Evolutionary conservation across 2,797 vertebrate genomes (phyloP).

Genomic region (Muscicapa comitata): DNA sequence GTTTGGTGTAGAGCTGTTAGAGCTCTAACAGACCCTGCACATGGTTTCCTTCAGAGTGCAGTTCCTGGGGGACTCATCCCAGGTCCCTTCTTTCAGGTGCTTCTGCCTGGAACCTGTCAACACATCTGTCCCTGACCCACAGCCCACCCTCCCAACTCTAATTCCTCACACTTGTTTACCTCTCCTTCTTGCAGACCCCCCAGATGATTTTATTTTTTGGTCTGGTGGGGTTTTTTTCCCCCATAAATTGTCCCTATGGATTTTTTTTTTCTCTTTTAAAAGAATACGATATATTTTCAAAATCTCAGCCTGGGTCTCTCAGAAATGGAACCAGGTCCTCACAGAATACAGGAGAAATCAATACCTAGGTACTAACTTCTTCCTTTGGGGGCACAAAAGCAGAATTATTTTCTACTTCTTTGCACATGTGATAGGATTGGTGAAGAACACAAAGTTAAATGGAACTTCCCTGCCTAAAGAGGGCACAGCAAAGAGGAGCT

Average conservation of each 20-base stretch:
- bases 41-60: fast-evolving
- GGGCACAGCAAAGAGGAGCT: not conserved
- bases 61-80: fast-evolving
- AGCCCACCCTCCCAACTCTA: not conserved
- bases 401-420: not conserved
- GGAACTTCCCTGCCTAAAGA: not conserved
- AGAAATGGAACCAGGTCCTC: not conserved
- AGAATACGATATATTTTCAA: not conserved
- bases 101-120: not conserved
- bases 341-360: not conserved
- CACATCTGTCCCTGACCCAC: fast-evolving
- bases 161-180: not conserved
- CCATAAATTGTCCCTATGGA: not conserved
- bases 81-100: not conserved
- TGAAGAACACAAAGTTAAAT: not conserved
- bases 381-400: not conserved
- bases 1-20: not conserved
- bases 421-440: too few relatives aligned
- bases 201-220: not conserved
- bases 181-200: not conserved
- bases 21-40: not conserved
- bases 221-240: not conserved
- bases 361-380: not conserved
- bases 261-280: not conserved
- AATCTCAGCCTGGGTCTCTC: not conserved